Evolutionary conservation across 37 sponge, comb jelly and placozoan genomes (phyloP), one percentile per base, ranked within the genome.

Genomic region (Crambe crambe): DNA sequence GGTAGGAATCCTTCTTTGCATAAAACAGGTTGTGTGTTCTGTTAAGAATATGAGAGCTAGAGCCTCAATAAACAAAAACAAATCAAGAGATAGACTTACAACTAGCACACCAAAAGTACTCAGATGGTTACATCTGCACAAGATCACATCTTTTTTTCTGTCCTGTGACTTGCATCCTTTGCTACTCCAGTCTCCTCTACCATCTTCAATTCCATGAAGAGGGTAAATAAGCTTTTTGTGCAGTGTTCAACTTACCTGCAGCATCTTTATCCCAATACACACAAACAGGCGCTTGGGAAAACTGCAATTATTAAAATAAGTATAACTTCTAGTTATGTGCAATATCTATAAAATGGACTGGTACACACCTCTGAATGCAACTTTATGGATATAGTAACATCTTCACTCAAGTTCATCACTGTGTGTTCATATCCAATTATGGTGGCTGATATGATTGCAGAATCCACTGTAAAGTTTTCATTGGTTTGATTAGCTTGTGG

Each of bases 91-190:
- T 6, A 6, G 8, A 70, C 79, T 29, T 79, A 79, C 79, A 37
- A 79, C 79, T 44, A 79, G 41, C 17, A 79, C 69, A 68, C 68
- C 79, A 79, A 79, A 79, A 30, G 68, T 79, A 35, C 68, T 68
- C 38, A 79, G 79, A 54, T 79, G 79, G 56, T 68, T 54, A 44
- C 79, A 79, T 35, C 44, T 21, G 58, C 79, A 79, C 38, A 79
- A 15, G 6, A 79, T 31, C 5, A 25, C 51, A 37, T 42, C 51
- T 23, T 29, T 29, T 20, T 23, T 1, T 43, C 68, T 79, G 56
- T 34, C 22, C 26, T 8, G 22, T 3, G 29, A n/a, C 15, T 25
- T 42, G 38, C 77, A 77, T 3, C 77, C 77, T 1, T 37, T 64
- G 42, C 31, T 41, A 43, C 41, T 62, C 77, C 77, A 77, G 44